Percentiles rank a stretch among this genome's conserved stretches.
These are phyloP conservation scores for Synanthedon myopaeformis DNA, from an alignment of 2,888 invertebrate species.

Conservation along the genomic window DNA sequence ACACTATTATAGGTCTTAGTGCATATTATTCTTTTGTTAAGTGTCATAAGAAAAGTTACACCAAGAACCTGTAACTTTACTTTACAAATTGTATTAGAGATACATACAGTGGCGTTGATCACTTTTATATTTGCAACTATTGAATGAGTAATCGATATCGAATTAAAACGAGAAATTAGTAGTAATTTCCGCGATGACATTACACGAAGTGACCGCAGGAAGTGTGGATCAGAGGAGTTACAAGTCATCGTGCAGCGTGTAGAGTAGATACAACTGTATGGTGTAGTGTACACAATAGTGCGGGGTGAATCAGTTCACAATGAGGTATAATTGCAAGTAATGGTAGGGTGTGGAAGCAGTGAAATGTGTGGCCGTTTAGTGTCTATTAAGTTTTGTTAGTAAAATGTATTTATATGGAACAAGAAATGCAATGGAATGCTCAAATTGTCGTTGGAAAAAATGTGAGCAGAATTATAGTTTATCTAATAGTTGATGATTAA, in stretches of 20 bases:
- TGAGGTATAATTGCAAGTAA: constrained; percentile 8
- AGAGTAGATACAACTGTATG: constrained; percentile 8
- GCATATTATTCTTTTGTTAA: too few species aligned
- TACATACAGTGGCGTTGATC: too few species aligned
- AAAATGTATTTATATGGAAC: background rate
- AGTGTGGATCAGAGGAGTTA: constrained; percentile 25
- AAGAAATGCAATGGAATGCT: background rate
- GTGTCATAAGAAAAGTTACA: too few species aligned
- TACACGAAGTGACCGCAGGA: constrained; percentile 40
- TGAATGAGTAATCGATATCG: constrained; percentile 13
- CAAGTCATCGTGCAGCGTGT: constrained; percentile 21
- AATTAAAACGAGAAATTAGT: constrained; percentile 26
- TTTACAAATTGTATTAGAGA: too few species aligned
- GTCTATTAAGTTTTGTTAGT: background rate
- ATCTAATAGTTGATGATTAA: too few species aligned
- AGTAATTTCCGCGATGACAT: constrained; percentile 19
- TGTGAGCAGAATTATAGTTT: too few species aligned
- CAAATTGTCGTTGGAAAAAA: too few species aligned
- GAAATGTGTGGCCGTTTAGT: background rate
- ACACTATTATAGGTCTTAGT: too few species aligned
- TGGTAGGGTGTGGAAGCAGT: background rate
- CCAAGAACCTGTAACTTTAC: too few species aligned
- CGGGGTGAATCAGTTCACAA: constrained; percentile 13
- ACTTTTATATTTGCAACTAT: too few species aligned
- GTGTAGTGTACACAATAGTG: constrained; percentile 10